Conservation (phyloP, 2,797 vertebrate species). For the Acrossocheilus wenchowensis region DNA sequence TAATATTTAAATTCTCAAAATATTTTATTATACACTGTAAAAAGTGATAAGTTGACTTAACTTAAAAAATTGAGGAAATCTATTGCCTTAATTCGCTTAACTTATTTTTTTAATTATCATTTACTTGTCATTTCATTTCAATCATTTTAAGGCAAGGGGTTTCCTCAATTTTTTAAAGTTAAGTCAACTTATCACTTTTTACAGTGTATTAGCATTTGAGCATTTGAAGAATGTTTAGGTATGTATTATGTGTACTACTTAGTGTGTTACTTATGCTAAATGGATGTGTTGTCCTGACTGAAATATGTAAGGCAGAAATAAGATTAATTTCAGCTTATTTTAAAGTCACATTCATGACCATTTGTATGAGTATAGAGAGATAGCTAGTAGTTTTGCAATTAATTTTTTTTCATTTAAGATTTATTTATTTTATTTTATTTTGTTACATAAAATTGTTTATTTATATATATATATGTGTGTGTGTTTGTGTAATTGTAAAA, state of each 20-base stretch:
- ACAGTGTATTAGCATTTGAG: neutral
- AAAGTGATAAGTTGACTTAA: too few relatives aligned
- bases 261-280: neutral
- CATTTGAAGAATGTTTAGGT: conserved; percentile 25
- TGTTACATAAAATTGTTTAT: neutral
- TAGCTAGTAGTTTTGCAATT: neutral
- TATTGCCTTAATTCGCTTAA: too few relatives aligned
- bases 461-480: neutral
- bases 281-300: neutral
- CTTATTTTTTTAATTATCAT: too few relatives aligned
- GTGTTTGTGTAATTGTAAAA: neutral
- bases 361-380: neutral
- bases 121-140: too few relatives aligned
- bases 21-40: neutral
- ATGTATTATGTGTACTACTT: neutral
- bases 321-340: neutral
- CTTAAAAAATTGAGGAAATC: too few relatives aligned
- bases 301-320: neutral
- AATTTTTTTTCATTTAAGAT: neutral
- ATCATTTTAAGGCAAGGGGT: too few relatives aligned
- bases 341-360: neutral
- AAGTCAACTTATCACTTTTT: too few relatives aligned
- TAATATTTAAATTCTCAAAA: neutral
- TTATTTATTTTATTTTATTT: neutral
- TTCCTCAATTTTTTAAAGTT: too few relatives aligned